Percentiles rank a stretch among this genome's conserved stretches.
Evolutionary conservation across 1,140 invertebrate genomes (phyloP).

Genomic region (Homalodisca vitripennis): DNA sequence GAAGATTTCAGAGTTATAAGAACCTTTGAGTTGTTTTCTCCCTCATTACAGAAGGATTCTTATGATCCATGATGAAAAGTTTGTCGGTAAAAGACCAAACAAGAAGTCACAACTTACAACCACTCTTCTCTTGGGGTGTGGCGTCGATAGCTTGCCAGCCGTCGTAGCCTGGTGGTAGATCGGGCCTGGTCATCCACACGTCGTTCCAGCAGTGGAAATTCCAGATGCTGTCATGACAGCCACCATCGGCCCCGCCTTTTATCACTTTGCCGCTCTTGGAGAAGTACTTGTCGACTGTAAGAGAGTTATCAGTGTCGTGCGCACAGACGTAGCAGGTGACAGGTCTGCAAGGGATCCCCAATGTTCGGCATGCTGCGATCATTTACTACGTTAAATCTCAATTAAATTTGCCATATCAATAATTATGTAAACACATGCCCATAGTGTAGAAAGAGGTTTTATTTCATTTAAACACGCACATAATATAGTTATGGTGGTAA

Average conservation of each 20-base stretch:
- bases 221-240: slow-evolving; percentile 57
- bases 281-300: not conserved
- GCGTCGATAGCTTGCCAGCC: slow-evolving; percentile 80
- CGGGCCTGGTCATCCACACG: slow-evolving; percentile 74
- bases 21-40: too few relatives aligned
- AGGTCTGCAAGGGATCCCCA: not conserved
- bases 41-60: too few relatives aligned
- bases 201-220: slow-evolving; percentile 88
- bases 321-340: not conserved
- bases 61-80: too few relatives aligned
- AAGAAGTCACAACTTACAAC: too few relatives aligned
- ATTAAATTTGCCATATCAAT: too few relatives aligned
- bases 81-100: too few relatives aligned
- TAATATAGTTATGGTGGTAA: too few relatives aligned
- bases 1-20: too few relatives aligned
- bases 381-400: too few relatives aligned
- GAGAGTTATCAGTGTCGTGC: not conserved
- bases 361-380: not conserved
- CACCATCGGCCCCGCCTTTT: not conserved
- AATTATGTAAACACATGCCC: too few relatives aligned
- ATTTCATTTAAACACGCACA: too few relatives aligned
- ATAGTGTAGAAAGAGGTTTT: too few relatives aligned
- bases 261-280: not conserved
- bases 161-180: slow-evolving; percentile 68
- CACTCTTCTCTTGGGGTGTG: slow-evolving; percentile 71